These are phyloP conservation scores for Zaprionus vittiger DNA, from an alignment of 1,140 invertebrate species.

Conservation along the genomic window DNA sequence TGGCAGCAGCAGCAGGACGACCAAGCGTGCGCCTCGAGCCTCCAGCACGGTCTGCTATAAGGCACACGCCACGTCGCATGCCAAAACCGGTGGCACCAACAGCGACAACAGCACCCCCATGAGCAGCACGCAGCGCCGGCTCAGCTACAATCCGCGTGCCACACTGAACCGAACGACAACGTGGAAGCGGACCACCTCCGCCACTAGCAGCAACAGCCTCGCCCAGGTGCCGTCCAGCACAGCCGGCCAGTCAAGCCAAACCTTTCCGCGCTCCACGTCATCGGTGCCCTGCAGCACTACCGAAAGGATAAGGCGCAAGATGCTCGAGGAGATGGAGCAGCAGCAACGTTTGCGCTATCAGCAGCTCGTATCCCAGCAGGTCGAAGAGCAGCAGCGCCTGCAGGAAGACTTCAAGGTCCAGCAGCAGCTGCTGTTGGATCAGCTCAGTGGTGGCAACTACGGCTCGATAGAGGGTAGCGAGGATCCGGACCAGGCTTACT, in stretches of 20 bases:
- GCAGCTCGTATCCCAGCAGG: conserved; percentile 41
- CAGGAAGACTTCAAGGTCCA: conserved; percentile 42
- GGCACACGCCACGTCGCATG: conserved; percentile 39
- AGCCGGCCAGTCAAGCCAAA: neutral
- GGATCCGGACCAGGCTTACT: neutral
- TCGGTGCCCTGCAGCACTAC: neutral
- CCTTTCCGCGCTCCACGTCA: neutral
- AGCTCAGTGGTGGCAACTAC: conserved; percentile 24
- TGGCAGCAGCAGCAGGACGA: neutral
- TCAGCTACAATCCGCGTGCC: conserved; percentile 49
- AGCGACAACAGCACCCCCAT: conserved; percentile 5
- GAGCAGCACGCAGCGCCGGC: conserved; percentile 41
- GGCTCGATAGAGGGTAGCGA: neutral
- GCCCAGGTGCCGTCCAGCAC: neutral
- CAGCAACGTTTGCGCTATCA: conserved; percentile 38
- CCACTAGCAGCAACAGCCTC: neutral
- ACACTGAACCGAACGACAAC: conserved; percentile 30
- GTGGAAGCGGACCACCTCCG: conserved; percentile 3
- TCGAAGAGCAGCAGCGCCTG: conserved; percentile 45
- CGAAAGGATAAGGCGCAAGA: conserved; percentile 2
- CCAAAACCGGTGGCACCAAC: conserved; percentile 5
- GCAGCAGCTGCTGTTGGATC: conserved; percentile 46
- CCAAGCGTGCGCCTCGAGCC: neutral
- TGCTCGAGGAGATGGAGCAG: conserved; percentile 16
- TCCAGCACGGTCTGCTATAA: conserved; percentile 10